Conservation (phyloP, 2,113 vertebrate species). For the Corynorhinus townsendii region DNA sequence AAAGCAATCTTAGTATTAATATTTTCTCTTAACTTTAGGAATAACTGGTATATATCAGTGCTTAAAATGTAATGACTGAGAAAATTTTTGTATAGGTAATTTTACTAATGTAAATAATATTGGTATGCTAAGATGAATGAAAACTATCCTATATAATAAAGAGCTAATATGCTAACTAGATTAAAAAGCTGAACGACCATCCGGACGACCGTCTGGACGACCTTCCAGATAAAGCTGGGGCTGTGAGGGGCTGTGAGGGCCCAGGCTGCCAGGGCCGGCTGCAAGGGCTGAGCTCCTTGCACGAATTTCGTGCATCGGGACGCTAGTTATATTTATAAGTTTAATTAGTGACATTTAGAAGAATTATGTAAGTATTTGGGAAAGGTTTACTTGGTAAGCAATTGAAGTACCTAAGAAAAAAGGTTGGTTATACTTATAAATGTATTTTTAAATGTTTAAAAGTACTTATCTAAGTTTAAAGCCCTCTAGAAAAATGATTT, state of each 20-base stretch:
- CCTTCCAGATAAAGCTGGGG: too few relatives aligned
- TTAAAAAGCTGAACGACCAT: too few relatives aligned
- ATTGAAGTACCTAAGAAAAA: not conserved
- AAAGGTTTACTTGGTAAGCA: not conserved
- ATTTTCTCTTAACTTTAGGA: not conserved
- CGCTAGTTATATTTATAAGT: not conserved
- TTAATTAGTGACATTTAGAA: not conserved
- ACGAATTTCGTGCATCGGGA: too few relatives aligned
- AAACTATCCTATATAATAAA: too few relatives aligned
- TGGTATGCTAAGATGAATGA: not conserved
- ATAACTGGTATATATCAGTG: not conserved
- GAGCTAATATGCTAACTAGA: too few relatives aligned
- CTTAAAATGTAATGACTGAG: not conserved
- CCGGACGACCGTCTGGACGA: too few relatives aligned
- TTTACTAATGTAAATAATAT: not conserved
- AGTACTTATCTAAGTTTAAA: not conserved
- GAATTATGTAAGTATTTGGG: not conserved
- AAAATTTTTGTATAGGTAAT: not conserved
- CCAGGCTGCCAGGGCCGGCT: too few relatives aligned
- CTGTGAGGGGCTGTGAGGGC: too few relatives aligned
- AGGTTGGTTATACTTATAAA: not conserved
- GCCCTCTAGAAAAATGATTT: not conserved
- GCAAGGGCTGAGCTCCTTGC: too few relatives aligned
- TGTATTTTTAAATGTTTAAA: not conserved
- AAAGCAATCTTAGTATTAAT: not conserved